Percentiles rank a stretch among this genome's conserved stretches.
Conservation (phyloP, 1,140 invertebrate genomes). For the Caenorhabditis latens region DNA sequence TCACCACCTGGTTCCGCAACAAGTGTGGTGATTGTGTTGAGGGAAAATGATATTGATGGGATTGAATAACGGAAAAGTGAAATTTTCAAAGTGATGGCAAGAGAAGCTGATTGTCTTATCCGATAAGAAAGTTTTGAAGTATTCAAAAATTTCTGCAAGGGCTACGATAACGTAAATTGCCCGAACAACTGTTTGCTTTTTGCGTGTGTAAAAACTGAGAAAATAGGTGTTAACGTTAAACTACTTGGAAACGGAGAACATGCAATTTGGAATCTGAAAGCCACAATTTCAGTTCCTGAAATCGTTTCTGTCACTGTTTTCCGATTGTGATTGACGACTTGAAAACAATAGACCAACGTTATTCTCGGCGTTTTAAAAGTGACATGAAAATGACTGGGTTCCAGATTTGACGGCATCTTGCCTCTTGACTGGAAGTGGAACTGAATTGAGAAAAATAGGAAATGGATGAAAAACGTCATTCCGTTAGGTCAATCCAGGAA, state of each 20-base stretch:
- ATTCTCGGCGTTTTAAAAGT: neutral
- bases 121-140: no score
- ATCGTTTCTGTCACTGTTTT: neutral
- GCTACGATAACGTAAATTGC: no score
- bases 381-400: slow-evolving; percentile 5
- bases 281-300: neutral
- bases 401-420: slow-evolving; percentile 3
- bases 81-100: no score
- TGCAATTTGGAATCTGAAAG: neutral
- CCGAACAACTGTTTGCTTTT: no score
- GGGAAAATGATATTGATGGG: neutral
- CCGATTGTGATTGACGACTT: neutral
- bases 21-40: neutral
- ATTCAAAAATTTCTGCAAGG: no score
- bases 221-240: no score
- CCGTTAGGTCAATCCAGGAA: neutral
- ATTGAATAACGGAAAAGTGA: no score
- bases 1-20: neutral
- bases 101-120: no score
- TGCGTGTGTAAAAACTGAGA: no score
- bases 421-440: neutral
- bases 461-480: neutral
- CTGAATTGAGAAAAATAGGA: neutral
- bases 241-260: no score
- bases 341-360: neutral